Percentiles rank a stretch among this genome's conserved stretches.
These are phyloP conservation scores for Lithophane socia DNA, from an alignment of 2,888 invertebrate genomes.

Conservation along the genomic window DNA sequence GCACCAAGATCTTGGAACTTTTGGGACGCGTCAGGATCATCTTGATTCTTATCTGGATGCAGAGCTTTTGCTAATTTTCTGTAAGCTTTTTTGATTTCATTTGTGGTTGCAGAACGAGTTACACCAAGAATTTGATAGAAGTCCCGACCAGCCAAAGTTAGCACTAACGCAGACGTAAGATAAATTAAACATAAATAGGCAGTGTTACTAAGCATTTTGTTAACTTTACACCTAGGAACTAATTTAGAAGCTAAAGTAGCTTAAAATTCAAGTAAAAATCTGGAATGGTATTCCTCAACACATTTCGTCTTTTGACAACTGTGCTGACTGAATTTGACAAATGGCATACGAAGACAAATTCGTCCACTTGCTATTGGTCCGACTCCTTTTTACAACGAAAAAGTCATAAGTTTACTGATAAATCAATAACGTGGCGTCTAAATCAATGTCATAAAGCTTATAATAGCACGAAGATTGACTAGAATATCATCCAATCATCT, in stretches of 20 bases:
- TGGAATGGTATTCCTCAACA: slow-evolving; percentile 72
- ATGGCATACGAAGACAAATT: slow-evolving; percentile 81
- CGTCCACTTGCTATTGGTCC: slow-evolving; percentile 83
- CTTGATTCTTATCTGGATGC: slow-evolving; percentile 99
- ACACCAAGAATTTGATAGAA: slow-evolving; percentile 98
- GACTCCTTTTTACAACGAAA: not conserved
- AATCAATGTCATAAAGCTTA: fast-evolving
- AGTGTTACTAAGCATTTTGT: slow-evolving; percentile 83
- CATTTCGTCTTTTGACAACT: slow-evolving; percentile 82
- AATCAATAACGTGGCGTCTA: not conserved
- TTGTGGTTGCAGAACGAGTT: slow-evolving; percentile 95
- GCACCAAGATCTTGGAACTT: slow-evolving; percentile 99
- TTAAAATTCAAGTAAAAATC: slow-evolving; percentile 68
- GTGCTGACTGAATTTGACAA: slow-evolving; percentile 74
- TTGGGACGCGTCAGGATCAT: slow-evolving; percentile 97
- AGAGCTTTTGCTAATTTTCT: slow-evolving; percentile 98
- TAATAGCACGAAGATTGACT: slow-evolving; percentile 1
- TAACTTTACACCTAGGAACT: slow-evolving; percentile 76
- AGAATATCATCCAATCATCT: slow-evolving; percentile 55
- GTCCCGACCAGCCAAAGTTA: slow-evolving; percentile 94
- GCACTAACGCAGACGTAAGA: slow-evolving; percentile 80
- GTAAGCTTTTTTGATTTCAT: slow-evolving; percentile 99
- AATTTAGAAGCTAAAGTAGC: slow-evolving; percentile 73
- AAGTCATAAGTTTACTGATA: slow-evolving; percentile 14
- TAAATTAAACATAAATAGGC: slow-evolving; percentile 83